Evolutionary conservation across 2,113 vertebrate genomes (phyloP).

Genomic region (Syngnathoides biaculeatus): DNA sequence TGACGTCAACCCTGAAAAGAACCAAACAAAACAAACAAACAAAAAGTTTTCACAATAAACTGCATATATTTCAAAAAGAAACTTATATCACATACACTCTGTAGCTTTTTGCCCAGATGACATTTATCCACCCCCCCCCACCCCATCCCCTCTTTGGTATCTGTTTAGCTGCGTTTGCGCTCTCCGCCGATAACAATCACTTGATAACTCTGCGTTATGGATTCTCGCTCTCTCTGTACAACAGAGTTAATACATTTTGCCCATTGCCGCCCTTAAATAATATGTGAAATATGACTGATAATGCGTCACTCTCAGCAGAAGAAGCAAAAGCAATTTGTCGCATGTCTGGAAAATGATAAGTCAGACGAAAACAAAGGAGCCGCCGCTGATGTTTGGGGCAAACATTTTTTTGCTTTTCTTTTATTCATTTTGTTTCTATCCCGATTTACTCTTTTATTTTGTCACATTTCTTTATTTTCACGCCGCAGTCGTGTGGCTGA

Average conservation of each 20-base stretch:
- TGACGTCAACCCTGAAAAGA: background rate
- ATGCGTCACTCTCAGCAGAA: constrained; percentile 1
- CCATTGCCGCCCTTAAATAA: constrained; percentile 4
- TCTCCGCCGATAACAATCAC: constrained; percentile 9
- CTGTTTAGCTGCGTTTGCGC: constrained; percentile 16
- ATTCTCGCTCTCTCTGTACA: constrained; percentile 12
- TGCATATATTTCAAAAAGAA: background rate
- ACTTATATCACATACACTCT: background rate
- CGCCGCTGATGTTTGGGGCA: constrained; percentile 23
- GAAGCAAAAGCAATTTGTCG: constrained; percentile 25
- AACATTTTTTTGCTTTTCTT: background rate
- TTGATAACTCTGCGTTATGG: constrained; percentile 2
- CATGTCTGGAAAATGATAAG: constrained; percentile 25
- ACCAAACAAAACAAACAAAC: background rate
- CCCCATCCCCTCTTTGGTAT: background rate
- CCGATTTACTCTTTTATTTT: background rate
- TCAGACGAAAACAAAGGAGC: constrained; percentile 38
- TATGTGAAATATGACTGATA: constrained; percentile 17
- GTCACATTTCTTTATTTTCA: background rate
- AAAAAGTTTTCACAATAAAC: background rate
- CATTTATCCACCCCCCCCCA: too few species aligned
- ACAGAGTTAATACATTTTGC: constrained; percentile 3
- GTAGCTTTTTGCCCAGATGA: background rate
- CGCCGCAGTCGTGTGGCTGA: background rate
- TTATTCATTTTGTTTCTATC: background rate